These are phyloP conservation scores for Sisyra nigra DNA, from an alignment of 2,888 invertebrate species.

Conservation along the genomic window DNA sequence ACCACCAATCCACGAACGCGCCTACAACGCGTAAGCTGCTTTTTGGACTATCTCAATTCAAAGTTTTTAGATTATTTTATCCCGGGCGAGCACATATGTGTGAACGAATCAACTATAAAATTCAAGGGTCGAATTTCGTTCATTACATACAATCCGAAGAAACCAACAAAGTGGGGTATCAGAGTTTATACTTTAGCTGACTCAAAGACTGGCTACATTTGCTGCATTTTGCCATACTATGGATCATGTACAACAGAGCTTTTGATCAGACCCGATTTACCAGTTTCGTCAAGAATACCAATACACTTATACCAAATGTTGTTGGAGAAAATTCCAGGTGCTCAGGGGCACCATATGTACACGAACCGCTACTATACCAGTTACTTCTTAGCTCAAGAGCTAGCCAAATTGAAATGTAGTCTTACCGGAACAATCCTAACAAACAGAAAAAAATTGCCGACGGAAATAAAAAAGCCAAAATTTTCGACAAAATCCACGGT, in stretches of 20 bases:
- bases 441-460: not conserved
- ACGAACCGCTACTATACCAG: slow-evolving; percentile 15
- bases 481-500: not conserved
- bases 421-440: slow-evolving; percentile 9
- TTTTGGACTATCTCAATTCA: slow-evolving; percentile 11
- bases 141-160: slow-evolving; percentile 12
- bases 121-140: slow-evolving; percentile 11
- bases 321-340: slow-evolving; percentile 11
- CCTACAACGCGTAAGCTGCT: slow-evolving; percentile 4
- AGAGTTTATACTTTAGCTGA: slow-evolving; percentile 12
- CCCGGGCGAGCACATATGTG: slow-evolving; percentile 9
- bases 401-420: slow-evolving; percentile 12
- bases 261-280: slow-evolving; percentile 12
- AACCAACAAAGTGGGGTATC: slow-evolving; percentile 11
- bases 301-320: slow-evolving; percentile 11
- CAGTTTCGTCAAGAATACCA: slow-evolving; percentile 13
- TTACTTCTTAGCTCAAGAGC: slow-evolving; percentile 12
- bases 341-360: slow-evolving; percentile 14
- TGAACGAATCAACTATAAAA: slow-evolving; percentile 11
- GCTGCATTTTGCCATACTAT: slow-evolving; percentile 15
- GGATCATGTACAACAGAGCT: slow-evolving; percentile 12
- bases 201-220: slow-evolving; percentile 13
- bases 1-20: slow-evolving; percentile 3
- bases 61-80: slow-evolving; percentile 12
- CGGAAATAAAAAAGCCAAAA: not conserved